These are phyloP conservation scores for Vulpes lagopus DNA, from an alignment of 2,113 vertebrate species.

Conservation along the genomic window DNA sequence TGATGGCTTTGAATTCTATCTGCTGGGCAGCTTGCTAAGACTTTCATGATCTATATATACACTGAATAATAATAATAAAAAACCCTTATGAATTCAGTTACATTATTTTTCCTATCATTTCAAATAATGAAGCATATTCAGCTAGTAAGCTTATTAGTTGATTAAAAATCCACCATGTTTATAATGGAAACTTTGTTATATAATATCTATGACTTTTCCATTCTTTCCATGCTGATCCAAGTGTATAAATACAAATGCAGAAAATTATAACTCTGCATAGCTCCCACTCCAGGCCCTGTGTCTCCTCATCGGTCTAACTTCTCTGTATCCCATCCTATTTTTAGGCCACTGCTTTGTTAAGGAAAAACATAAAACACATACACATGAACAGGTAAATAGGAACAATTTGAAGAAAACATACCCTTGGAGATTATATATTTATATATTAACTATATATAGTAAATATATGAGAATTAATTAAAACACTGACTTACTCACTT, in stretches of 20 bases:
- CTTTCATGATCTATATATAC: neutral
- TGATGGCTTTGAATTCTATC: neutral
- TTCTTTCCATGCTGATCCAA: neutral
- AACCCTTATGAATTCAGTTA: neutral
- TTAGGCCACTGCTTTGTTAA: neutral
- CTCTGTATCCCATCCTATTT: neutral
- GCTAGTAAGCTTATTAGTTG: neutral
- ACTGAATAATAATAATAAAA: neutral
- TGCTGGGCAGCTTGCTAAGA: neutral
- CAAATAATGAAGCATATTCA: neutral
- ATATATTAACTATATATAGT: neutral
- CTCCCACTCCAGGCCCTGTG: neutral
- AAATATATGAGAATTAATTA: neutral
- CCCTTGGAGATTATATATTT: neutral
- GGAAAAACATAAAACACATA: neutral
- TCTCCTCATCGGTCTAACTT: neutral
- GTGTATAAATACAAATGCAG: neutral
- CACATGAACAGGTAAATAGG: neutral
- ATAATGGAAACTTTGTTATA: neutral
- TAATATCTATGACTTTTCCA: neutral
- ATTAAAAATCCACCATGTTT: neutral
- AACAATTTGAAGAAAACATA: neutral
- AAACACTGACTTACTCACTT: neutral
- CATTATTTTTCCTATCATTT: conserved; percentile 26
- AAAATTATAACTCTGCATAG: neutral